phyloP scores from a whole-genome alignment of 2,797 vertebrate species.

The Sebastes hubbsi region DNA sequence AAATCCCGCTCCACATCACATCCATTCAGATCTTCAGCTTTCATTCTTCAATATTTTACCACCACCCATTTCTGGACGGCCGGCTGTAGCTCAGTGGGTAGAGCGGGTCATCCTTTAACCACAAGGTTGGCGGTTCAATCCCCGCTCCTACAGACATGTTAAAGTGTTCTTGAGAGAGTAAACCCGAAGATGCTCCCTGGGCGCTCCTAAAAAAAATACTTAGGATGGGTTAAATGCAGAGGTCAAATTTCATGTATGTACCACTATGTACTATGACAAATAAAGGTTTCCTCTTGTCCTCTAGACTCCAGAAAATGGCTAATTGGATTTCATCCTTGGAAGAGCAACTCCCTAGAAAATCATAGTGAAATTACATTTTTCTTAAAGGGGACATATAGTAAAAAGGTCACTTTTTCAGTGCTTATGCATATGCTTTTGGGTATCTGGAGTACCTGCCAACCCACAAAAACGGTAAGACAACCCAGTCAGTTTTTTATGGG shows the following conservation, averaged over 20 bases:
- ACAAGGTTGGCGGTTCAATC: too few species aligned
- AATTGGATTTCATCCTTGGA: slow-evolving; percentile 5
- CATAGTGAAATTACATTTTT: neutral
- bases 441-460: neutral
- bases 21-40: neutral
- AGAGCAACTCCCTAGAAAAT: neutral
- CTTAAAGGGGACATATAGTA: neutral
- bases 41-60: neutral
- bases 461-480: neutral
- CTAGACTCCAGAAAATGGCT: neutral
- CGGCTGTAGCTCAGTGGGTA: too few species aligned
- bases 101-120: too few species aligned
- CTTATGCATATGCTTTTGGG: rapidly evolving
- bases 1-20: neutral
- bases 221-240: too few species aligned
- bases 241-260: too few species aligned
- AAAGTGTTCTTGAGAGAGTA: rapidly evolving
- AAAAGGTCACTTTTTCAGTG: neutral
- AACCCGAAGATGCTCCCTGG: too few species aligned
- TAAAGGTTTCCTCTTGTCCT: too few species aligned
- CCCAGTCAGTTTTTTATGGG: too few species aligned
- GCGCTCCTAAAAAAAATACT: too few species aligned
- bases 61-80: neutral
- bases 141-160: too few species aligned
- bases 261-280: too few species aligned